Evolutionary conservation across 2,888 invertebrate species (phyloP).

Genomic region (Eucera pruinosa): DNA sequence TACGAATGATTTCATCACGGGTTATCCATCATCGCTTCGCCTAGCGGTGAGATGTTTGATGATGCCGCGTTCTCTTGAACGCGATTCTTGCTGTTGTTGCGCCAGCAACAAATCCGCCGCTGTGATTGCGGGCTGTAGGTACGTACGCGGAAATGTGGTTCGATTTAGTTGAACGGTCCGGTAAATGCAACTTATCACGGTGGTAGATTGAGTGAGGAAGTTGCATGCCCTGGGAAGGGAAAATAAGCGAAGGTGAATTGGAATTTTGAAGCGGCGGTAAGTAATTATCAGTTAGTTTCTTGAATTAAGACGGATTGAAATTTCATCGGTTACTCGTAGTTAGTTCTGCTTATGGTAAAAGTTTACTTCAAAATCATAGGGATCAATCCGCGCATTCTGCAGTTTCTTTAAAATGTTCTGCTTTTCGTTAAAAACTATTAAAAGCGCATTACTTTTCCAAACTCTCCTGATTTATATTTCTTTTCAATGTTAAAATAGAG

Average conservation of each 20-base stretch:
- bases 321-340: background rate
- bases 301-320: background rate
- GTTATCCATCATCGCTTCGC: constrained; percentile 81
- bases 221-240: too few species aligned
- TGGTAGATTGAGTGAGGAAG: too few species aligned
- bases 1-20: constrained; percentile 82
- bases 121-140: background rate
- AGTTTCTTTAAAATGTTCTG: too few species aligned
- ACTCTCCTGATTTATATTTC: too few species aligned
- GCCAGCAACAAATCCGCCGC: background rate
- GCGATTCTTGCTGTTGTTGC: constrained; percentile 42
- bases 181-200: background rate
- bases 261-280: background rate
- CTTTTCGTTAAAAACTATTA: too few species aligned
- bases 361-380: too few species aligned
- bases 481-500: too few species aligned
- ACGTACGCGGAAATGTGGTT: constrained; percentile 5
- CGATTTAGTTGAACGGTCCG: constrained; percentile 1
- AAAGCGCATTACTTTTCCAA: too few species aligned
- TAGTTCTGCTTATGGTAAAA: background rate
- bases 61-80: constrained; percentile 74
- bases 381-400: too few species aligned
- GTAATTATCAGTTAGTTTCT: background rate
- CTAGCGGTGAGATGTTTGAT: constrained; percentile 79
- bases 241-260: background rate